Percentiles rank a stretch among this genome's conserved stretches.
These are phyloP conservation scores for Clarias macrocephalus DNA, from an alignment of 2,113 vertebrate species.

Conservation along the genomic window DNA sequence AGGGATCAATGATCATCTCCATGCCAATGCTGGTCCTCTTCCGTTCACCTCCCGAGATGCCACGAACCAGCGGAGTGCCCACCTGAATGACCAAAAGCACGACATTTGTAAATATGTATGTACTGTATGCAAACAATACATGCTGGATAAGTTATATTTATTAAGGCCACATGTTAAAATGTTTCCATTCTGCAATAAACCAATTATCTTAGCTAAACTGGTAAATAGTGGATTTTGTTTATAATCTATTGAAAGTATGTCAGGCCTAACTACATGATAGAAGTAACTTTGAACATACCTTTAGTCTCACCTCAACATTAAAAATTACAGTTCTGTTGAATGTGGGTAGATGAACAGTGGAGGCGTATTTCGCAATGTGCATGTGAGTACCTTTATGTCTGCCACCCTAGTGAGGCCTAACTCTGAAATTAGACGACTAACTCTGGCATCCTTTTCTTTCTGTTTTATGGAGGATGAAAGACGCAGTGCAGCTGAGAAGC, in stretches of 20 bases:
- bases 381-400: slow-evolving; percentile 81
- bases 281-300: too few species aligned
- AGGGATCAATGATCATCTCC: slow-evolving; percentile 91
- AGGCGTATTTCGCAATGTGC: neutral
- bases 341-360: neutral
- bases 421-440: slow-evolving; percentile 81
- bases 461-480: slow-evolving; percentile 77
- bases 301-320: too few species aligned
- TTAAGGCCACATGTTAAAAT: neutral
- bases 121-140: too few species aligned
- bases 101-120: neutral
- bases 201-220: too few species aligned
- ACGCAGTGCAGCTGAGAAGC: slow-evolving; percentile 91
- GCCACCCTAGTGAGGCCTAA: slow-evolving; percentile 89
- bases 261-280: too few species aligned
- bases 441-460: slow-evolving; percentile 79
- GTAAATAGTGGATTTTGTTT: too few species aligned
- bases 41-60: slow-evolving; percentile 90
- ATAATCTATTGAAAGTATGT: too few species aligned
- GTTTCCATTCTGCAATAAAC: neutral
- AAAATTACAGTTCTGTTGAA: neutral
- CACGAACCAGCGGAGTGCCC: slow-evolving; percentile 85
- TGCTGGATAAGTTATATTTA: neutral
- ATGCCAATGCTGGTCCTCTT: slow-evolving; percentile 95
- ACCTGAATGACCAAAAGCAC: slow-evolving; percentile 70